Base-by-base conservation (phyloP, 2,888 invertebrate species). In the Andrena flavipes region DNA sequence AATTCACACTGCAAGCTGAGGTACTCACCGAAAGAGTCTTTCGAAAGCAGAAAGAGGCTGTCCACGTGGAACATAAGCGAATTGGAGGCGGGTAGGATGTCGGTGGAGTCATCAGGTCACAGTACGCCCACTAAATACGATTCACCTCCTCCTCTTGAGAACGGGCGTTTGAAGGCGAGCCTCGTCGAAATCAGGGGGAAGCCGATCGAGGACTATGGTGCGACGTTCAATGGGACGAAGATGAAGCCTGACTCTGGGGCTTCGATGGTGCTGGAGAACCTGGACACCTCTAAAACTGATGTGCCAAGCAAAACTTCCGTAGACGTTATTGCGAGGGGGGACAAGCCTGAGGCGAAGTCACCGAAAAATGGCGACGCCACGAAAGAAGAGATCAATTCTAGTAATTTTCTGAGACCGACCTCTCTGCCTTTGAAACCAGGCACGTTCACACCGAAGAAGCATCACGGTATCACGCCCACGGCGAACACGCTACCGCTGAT, bases 371-470 rank as follows among this genome's bases (percentile, higher is more conserved):
- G 86, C 30, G 86, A 85, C 10, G 62, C 42, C 29, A 69, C 51
- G 54, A 87, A 82, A 35, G 87, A 89, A 48, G 95, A 95, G 77
- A 95, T 95, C 35, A 94, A 94, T 86, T 94, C 95, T 29, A 95
- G 95, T 8, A 97, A 97, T 92, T 98, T 97, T 92, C 95, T 97
- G 72, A 95, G 98, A 76, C 98, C 98, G 0, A 97, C 97, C 5
- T 97, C 97, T 42, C 94, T 98, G 83, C 97, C 98, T 0, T 93
- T 98, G 48, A 98, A 98, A 93, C 98, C 98, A 1, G 97, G 97
- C 3, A 97, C 97, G 13, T 97, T 97, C 86, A 96, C 96, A 5
- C 96, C 97, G 8, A 98, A 98, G 93, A 96, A 96, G 76, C 97
- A 97, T 93, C 97, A 97, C 91, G 97, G 97, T 0, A 96, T 97